A percentile compares a stretch with the other conserved stretches of the same genome.
Evolutionary conservation across 2,797 vertebrate species (phyloP).

Genomic region (Pseudotriccus pelzelni): DNA sequence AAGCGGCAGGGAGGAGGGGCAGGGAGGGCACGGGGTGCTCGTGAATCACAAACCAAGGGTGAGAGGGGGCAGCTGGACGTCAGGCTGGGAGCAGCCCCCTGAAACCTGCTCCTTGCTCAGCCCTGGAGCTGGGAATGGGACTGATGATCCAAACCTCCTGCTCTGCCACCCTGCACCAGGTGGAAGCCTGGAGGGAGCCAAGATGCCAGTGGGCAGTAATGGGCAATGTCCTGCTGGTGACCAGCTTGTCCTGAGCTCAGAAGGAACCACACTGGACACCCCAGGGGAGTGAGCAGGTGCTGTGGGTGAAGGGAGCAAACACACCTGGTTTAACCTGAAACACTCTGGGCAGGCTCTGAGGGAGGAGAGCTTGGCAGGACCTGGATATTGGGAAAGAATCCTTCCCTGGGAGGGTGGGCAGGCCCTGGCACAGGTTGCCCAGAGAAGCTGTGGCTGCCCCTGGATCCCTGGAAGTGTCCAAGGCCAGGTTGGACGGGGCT

Average conservation of each 20-base stretch:
- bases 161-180: background rate
- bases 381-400: background rate
- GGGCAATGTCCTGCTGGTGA: background rate
- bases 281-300: background rate
- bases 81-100: background rate
- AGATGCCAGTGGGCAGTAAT: background rate
- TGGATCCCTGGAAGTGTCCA: background rate
- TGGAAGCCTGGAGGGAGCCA: background rate
- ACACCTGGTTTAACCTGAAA: background rate
- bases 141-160: background rate
- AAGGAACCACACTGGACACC: fast-evolving
- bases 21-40: background rate
- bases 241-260: background rate
- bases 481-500: background rate
- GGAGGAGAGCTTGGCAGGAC: background rate
- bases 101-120: background rate
- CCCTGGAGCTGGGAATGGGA: background rate
- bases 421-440: background rate
- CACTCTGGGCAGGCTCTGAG: background rate
- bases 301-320: background rate
- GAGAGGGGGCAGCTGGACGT: background rate
- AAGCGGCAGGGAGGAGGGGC: background rate
- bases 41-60: background rate
- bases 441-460: background rate
- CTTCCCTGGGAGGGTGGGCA: background rate